Evolutionary conservation across 2,797 vertebrate genomes (phyloP).

Genomic region (Hoplostethus mediterraneus): DNA sequence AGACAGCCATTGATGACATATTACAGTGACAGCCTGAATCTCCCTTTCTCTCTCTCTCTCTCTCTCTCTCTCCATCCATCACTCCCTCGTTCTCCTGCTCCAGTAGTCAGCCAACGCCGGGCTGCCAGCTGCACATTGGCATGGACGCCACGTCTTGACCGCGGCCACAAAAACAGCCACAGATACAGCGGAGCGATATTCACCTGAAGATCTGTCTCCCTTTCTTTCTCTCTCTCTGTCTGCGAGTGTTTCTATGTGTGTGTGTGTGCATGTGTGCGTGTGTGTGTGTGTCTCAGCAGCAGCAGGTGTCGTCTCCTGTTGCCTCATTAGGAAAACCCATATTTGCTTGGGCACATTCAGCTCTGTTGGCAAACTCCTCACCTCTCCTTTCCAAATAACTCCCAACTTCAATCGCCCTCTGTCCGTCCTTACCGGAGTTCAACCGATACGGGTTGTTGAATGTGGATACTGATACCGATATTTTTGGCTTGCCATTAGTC

Average conservation of each 20-base stretch:
- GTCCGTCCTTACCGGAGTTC: conserved; percentile 25
- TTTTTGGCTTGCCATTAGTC: background rate
- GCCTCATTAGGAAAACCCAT: conserved; percentile 75
- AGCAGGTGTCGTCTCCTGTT: conserved; percentile 59
- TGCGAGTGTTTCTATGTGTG: background rate
- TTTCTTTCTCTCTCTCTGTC: background rate
- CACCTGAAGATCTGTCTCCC: conserved; percentile 41
- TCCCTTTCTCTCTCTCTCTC: background rate
- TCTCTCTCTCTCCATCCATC: conserved; percentile 5
- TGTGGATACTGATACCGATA: conserved; percentile 9
- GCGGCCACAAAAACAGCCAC: conserved; percentile 27
- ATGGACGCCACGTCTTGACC: conserved; percentile 67
- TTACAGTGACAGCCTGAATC: conserved; percentile 11
- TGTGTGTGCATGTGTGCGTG: conserved; percentile 7
- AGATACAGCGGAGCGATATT: conserved; percentile 32
- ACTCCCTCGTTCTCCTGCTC: conserved; percentile 10
- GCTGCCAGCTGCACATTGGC: conserved; percentile 74
- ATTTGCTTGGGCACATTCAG: conserved; percentile 64
- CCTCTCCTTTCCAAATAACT: conserved; percentile 49
- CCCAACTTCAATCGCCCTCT: conserved; percentile 17
- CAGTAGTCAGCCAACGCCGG: conserved; percentile 40
- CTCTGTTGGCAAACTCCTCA: conserved; percentile 52
- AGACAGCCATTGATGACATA: conserved; percentile 23
- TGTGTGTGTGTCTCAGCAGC: conserved; percentile 16
- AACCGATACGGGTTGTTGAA: conserved; percentile 19